Base-by-base conservation (phyloP, 1,140 invertebrate genomes). In the Drosophila biarmipes region DNA sequence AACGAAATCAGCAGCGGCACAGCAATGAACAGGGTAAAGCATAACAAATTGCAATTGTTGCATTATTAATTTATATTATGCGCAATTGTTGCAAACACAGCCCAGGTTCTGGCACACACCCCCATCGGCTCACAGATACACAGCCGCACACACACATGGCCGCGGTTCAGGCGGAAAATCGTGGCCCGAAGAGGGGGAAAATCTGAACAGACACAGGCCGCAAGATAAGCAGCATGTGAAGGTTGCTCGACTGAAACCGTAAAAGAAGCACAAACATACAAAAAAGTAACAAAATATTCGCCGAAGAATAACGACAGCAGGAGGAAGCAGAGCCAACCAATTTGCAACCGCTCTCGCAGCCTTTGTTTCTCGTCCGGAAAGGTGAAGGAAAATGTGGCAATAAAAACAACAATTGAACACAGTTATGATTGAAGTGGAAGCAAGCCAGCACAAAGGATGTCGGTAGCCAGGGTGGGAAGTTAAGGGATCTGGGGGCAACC, bases 11-110 rank as follows among this genome's bases (percentile, higher is more conserved):
- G 62, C 61, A 51, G 48, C 55, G 78, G 55, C 73, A 64, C 66
- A 56, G 82, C 57, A 66, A 58, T 46, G 66, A 58, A 63, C 54
- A 31, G 68, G 67, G 67, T n/a, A n/a, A 55, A 78, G 75, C 75
- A 84, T 72, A 84, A 84, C 80, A 73, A 89, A 82, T 77, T 89
- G 80, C 84, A 89, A 89, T 89, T 89, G 85, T 80, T 89, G 84
- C 84, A 89, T 89, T 89, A 89, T 89, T 89, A 89, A 89, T 87
- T 87, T 87, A 89, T 89, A 89, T 89, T 89, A 90, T 90, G 76
- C 84, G 80, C 85, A 90, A 90, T 89, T 89, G 85, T 71, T 80
- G 79, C 63, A 51, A 43, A 40, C 24, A 27, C 57, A 55, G 61
- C 49, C 56, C 57, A 58, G 59, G 55, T 21, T 19, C n/a, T 35